Evolutionary conservation across 2,797 vertebrate species (phyloP), one percentile per base, ranked within the genome.

Genomic region (Coilia nasus): DNA sequence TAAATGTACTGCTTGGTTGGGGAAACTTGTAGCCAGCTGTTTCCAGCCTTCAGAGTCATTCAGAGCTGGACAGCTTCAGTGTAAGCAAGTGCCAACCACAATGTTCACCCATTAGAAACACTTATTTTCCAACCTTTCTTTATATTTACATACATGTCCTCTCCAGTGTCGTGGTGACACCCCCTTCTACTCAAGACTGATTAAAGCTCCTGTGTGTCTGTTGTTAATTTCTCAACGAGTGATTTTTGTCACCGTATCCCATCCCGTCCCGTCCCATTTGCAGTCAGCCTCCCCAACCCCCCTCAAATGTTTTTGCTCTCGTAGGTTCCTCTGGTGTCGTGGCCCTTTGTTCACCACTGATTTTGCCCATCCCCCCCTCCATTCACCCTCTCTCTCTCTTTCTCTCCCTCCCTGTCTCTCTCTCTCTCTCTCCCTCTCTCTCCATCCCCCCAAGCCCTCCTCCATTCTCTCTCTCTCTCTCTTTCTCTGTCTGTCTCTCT

Each of bases 341-440:
- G 35, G 71, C 35, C 71, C 71, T 78, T 78, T 78, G 71, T 78
- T 78, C 71, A 44, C 71, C 71, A 78, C 71, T 78, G 71, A 44
- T 44, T 54, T 4, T 7, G 17, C 71, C 71, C 71, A 78, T 78
- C 71, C 64, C 64, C 35, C 64, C 64, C 11, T 31, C 64, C 28
- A 71, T 71, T 71, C 64, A 31, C 64, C 5, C 35, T 41, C 35
- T 41, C 35, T 41, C 35, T 41, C 35, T 41, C 35, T 54, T n/a
- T n/a, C n/a, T n/a, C n/a, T n/a, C n/a, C n/a, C n/a, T n/a, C n/a
- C n/a, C 50, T 54, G 2, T 54, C 9, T 54, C 14, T 14, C 50
- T 54, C 50, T 54, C 50, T 54, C 50, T 14, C 19, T 78, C 35
- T 78, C 9, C 50, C 9, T n/a, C n/a, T n/a, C 11, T n/a, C 62